Percentiles rank a stretch among this genome's conserved stretches.
Evolutionary conservation across 2,797 vertebrate species (phyloP).

Genomic region (Oreochromis grahami): DNA sequence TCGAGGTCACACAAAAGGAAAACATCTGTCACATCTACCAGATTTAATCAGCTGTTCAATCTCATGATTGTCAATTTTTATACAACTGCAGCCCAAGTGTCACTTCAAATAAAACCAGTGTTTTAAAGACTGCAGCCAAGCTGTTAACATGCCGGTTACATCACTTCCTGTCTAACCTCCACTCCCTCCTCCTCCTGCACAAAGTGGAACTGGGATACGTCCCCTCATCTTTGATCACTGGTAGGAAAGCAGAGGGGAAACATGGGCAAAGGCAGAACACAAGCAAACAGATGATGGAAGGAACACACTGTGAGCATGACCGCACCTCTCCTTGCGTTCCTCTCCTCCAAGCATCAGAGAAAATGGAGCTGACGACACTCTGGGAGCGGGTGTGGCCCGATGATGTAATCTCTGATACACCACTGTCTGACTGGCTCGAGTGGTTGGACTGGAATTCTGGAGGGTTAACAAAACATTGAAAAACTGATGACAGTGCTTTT

Average conservation of each 20-base stretch:
- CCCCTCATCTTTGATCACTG: constrained; percentile 86
- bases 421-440: constrained; percentile 96
- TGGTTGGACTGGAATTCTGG: constrained; percentile 91
- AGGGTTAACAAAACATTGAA: neutral
- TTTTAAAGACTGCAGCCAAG: constrained; percentile 25
- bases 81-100: neutral
- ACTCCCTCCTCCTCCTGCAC: constrained; percentile 83
- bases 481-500: neutral
- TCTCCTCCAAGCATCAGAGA: constrained; percentile 97
- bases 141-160: constrained; percentile 32
- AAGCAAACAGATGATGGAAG: neutral
- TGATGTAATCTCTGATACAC: constrained; percentile 90
- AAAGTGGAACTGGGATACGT: constrained; percentile 79
- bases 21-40: neutral
- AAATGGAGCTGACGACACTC: constrained; percentile 95
- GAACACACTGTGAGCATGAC: neutral
- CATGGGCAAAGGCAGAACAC: constrained; percentile 36
- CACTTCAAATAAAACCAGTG: neutral
- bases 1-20: neutral
- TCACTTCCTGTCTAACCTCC: constrained; percentile 87
- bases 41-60: neutral
- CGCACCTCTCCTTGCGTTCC: constrained; percentile 89
- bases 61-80: neutral
- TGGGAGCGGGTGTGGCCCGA: constrained; percentile 90
- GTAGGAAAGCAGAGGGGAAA: constrained; percentile 62